Evolutionary conservation across 2,797 vertebrate genomes (phyloP).

Genomic region (Hirundo rustica): DNA sequence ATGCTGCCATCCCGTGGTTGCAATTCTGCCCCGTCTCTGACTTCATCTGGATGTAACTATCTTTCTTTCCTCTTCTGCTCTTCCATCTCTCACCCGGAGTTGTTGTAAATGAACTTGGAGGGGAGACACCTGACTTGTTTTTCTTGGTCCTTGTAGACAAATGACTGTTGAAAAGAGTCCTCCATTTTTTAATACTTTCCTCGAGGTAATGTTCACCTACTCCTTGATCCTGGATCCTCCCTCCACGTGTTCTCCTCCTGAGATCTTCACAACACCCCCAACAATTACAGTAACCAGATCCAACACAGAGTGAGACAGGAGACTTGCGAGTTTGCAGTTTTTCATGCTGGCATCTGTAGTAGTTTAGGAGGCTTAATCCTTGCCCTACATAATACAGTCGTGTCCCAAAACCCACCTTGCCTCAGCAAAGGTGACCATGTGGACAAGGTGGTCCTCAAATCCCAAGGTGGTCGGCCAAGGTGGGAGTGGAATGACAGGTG

Average conservation of each 20-base stretch:
- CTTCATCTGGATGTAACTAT: neutral
- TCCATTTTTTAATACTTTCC: neutral
- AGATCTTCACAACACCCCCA: neutral
- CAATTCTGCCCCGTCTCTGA: neutral
- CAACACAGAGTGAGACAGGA: neutral
- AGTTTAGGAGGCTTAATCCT: neutral
- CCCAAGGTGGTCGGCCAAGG: neutral
- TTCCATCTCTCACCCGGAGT: neutral
- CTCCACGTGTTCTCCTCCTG: accelerated
- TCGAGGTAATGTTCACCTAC: accelerated
- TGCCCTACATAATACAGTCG: neutral
- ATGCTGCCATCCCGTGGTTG: neutral
- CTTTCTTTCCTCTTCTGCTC: neutral
- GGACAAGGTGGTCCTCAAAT: neutral
- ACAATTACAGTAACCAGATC: neutral
- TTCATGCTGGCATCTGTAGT: neutral
- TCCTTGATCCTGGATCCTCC: neutral
- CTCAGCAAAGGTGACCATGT: neutral
- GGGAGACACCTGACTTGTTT: neutral
- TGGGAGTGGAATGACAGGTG: neutral
- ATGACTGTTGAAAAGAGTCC: neutral
- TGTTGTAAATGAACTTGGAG: neutral
- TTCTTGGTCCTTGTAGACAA: neutral
- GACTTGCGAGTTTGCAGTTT: neutral
- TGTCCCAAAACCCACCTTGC: neutral